A percentile compares a stretch with the other conserved stretches of the same genome.
Evolutionary conservation across 2,113 vertebrate genomes (phyloP).

Genomic region (Poeciliopsis retropinna): DNA sequence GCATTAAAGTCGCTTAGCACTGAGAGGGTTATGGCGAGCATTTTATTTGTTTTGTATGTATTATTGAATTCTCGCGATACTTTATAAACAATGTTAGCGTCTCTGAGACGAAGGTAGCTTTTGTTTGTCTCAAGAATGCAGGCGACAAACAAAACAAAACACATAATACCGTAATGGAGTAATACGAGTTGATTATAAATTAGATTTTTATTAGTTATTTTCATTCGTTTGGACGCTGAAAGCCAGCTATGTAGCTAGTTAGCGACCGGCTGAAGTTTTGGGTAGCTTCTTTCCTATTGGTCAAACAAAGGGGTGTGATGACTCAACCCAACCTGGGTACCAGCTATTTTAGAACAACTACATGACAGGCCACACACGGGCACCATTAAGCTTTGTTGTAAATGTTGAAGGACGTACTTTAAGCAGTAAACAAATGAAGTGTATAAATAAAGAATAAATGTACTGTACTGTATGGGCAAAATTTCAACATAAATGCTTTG

Average conservation of each 20-base stretch:
- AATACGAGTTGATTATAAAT: too few species aligned
- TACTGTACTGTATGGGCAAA: too few species aligned
- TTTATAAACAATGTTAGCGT: neutral
- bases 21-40: too few species aligned
- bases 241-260: neutral
- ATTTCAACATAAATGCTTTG: too few species aligned
- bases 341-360: neutral
- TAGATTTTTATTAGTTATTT: neutral
- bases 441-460: too few species aligned
- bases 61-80: conserved; percentile 31
- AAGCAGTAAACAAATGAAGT: neutral
- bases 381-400: neutral
- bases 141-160: neutral
- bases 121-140: rapidly evolving
- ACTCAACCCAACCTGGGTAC: neutral
- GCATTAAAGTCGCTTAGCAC: too few species aligned
- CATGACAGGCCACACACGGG: neutral
- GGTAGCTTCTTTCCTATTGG: conserved; percentile 63
- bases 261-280: neutral
- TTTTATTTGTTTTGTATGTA: neutral
- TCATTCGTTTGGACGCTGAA: neutral
- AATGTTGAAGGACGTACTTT: neutral
- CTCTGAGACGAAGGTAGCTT: neutral
- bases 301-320: conserved; percentile 59
- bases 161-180: too few species aligned